Evolutionary conservation across 2,888 invertebrate genomes (phyloP), one percentile per base, ranked within the genome.

Genomic region (Amiota communis): DNA sequence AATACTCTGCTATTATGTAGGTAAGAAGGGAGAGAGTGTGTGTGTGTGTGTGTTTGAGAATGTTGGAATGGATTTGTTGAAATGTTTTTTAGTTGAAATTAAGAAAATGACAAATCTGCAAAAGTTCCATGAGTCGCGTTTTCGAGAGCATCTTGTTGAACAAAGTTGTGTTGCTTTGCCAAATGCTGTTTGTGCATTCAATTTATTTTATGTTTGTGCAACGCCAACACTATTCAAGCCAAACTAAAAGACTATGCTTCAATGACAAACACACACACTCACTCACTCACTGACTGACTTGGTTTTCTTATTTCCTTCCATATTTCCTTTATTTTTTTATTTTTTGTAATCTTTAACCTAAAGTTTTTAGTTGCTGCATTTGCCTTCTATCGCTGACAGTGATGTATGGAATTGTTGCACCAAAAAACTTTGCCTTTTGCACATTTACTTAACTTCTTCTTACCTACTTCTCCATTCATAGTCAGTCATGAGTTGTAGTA

Each of bases 21-120:
- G 23, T 12, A 6, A 1, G 20, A 20, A 11, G 3, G 20, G 64
- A 47, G 36, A 47, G 49, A 12, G 17, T 49, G 48, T 65, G 13
- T 65, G 63, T 63, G 36, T 63, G 36, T 61, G 20, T 61, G 63
- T 13, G 13, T 36, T 11, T 63, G 46, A 12, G 6, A 4, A 10
- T 63, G 63, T 63, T 23, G 23, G 13, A 23, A 59, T 15, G 59
- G 10, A 17, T 11, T n/a, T 57, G 17, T 15, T 64, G 11, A 59
- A 36, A 15, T 65, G 46, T 49, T 10, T 15, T 48, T 48, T n/a
- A 47, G 13, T 65, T 65, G 48, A 65, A 65, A 65, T 68, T 53
- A 68, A 68, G 67, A 68, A 67, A 68, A 68, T 68, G 67, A 68
- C 67, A 68, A 68, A 68, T 51, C 67, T 68, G 51, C 20, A 53